phyloP scores from a whole-genome alignment of 2,113 vertebrate genomes.

The Taxidea taxus region DNA sequence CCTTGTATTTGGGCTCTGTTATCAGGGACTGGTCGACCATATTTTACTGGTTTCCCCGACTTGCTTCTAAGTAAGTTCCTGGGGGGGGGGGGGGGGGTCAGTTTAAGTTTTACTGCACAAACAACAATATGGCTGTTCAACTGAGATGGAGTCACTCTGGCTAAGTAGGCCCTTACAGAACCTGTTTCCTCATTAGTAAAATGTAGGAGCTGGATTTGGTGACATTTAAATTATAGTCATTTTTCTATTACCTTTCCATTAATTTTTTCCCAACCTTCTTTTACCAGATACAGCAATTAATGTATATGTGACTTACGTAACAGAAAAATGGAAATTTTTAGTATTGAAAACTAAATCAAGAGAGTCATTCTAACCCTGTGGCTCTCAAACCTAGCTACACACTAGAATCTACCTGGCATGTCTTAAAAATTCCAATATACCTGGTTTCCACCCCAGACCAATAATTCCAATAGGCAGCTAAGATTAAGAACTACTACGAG shows the following conservation, averaged over 20 bases:
- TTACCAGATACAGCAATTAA: neutral
- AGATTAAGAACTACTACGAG: neutral
- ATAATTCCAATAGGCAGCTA: neutral
- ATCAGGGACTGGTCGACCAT: too few species aligned
- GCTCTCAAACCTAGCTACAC: neutral
- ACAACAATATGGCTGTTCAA: too few species aligned
- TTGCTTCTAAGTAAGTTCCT: too few species aligned
- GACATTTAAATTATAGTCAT: slow-evolving; percentile 1
- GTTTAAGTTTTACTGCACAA: too few species aligned
- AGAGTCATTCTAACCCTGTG: neutral
- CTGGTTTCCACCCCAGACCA: neutral
- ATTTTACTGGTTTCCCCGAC: too few species aligned
- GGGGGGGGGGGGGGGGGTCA: too few species aligned
- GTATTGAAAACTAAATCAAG: neutral
- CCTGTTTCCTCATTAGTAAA: slow-evolving; percentile 15
- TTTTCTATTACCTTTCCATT: slow-evolving; percentile 40
- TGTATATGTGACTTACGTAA: neutral
- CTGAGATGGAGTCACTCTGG: too few species aligned
- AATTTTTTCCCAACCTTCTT: neutral
- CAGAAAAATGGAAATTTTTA: neutral
- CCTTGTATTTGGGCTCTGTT: too few species aligned
- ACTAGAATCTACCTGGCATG: neutral
- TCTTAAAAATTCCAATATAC: neutral
- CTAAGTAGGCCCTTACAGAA: too few species aligned
- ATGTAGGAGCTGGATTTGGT: neutral